A percentile compares a stretch with the other conserved stretches of the same genome.
These are phyloP conservation scores for Acanthisitta chloris DNA, from an alignment of 2,113 vertebrate species.

Conservation along the genomic window DNA sequence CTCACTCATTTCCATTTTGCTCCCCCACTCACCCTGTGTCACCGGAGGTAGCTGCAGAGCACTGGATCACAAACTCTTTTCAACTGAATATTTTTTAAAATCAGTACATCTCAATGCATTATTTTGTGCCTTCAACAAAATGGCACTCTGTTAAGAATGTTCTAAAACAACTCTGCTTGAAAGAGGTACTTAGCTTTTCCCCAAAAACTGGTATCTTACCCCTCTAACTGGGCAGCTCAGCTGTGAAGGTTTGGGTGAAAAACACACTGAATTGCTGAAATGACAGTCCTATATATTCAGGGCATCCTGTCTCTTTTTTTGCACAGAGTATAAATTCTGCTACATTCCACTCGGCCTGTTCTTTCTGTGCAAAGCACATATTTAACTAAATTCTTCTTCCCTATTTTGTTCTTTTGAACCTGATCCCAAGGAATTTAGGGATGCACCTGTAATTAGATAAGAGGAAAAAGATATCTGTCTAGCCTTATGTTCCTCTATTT, in stretches of 20 bases:
- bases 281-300: neutral
- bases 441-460: neutral
- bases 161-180: neutral
- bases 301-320: neutral
- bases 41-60: conserved; percentile 18
- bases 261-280: neutral
- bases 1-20: neutral
- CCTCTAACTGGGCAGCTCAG: neutral
- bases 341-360: neutral
- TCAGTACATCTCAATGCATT: neutral
- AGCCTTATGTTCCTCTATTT: neutral
- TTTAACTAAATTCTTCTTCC: neutral
- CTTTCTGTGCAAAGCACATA: neutral
- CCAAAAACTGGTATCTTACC: neutral
- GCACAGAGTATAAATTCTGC: neutral
- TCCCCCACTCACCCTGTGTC: neutral
- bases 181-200: neutral
- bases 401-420: neutral
- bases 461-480: neutral
- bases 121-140: neutral
- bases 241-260: neutral
- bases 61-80: neutral
- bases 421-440: neutral
- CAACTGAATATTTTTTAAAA: neutral
- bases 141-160: neutral